Conservation (phyloP, 2,888 invertebrate species). For the Hesperia comma region DNA sequence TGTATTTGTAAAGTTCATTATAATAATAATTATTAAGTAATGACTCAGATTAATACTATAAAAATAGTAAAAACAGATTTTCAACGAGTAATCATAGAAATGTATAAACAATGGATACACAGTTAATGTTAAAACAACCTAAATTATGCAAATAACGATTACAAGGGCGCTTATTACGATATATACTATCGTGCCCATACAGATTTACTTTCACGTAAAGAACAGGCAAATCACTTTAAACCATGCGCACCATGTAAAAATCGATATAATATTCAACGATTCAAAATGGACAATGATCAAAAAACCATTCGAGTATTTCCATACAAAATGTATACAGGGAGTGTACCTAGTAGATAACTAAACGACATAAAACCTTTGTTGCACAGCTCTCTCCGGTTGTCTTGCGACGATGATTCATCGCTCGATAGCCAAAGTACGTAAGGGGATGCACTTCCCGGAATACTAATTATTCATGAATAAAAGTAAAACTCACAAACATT, state of each 20-base stretch:
- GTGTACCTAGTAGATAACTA: slow-evolving; percentile 1
- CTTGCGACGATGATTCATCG: slow-evolving; percentile 77
- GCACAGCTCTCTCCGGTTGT: slow-evolving; percentile 61
- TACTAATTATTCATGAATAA: slow-evolving; percentile 32
- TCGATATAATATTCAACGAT: slow-evolving; percentile 20
- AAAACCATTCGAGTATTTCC: slow-evolving; percentile 8
- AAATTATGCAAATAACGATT: slow-evolving; percentile 1
- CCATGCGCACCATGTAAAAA: slow-evolving; percentile 30
- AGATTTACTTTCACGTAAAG: slow-evolving; percentile 27
- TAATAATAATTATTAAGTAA: too few species aligned
- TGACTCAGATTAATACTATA: too few species aligned
- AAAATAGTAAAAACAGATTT: not conserved
- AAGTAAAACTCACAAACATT: slow-evolving; percentile 27
- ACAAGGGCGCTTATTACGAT: slow-evolving; percentile 31
- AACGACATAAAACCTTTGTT: slow-evolving; percentile 51
- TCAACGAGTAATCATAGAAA: not conserved
- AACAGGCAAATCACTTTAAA: slow-evolving; percentile 3
- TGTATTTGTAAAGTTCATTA: not conserved
- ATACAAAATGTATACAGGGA: not conserved
- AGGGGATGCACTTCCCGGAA: slow-evolving; percentile 62
- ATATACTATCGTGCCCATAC: slow-evolving; percentile 3
- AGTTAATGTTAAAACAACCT: not conserved
- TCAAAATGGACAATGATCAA: not conserved
- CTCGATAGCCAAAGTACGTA: slow-evolving; percentile 59
- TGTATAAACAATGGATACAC: not conserved